Evolutionary conservation across 2,797 vertebrate species (phyloP).

Genomic region (Fistularia commersonii): DNA sequence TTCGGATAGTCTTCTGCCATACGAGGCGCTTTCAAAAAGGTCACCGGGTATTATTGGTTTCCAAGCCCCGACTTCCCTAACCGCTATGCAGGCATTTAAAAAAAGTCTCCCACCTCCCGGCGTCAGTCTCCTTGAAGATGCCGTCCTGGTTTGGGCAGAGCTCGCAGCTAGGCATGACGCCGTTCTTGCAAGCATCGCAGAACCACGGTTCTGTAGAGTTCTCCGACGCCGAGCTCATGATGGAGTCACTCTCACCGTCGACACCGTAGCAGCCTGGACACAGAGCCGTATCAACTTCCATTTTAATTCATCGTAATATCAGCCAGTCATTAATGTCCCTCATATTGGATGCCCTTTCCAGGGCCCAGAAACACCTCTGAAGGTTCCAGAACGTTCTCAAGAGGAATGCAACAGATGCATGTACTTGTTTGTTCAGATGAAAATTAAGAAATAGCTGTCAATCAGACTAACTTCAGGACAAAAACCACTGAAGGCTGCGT

Average conservation of each 20-base stretch:
- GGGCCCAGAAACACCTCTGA: too few relatives aligned
- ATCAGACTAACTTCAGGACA: too few relatives aligned
- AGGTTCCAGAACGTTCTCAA: too few relatives aligned
- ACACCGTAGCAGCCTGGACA: constrained; percentile 94
- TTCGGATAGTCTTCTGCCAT: constrained; percentile 36
- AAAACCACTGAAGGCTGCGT: too few relatives aligned
- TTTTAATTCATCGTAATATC: too few relatives aligned
- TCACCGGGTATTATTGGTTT: constrained; percentile 50
- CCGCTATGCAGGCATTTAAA: constrained; percentile 15
- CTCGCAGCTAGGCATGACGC: constrained; percentile 93
- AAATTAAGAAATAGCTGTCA: too few relatives aligned
- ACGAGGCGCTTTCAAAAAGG: constrained; percentile 31
- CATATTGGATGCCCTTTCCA: too few relatives aligned
- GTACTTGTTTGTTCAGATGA: too few relatives aligned
- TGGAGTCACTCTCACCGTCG: constrained; percentile 97
- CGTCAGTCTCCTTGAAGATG: constrained; percentile 99
- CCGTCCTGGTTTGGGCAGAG: constrained; percentile 97
- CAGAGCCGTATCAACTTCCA: not conserved
- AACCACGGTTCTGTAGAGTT: constrained; percentile 99
- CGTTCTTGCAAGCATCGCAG: constrained; percentile 98
- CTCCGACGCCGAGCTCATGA: constrained; percentile 98
- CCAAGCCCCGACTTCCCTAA: not conserved
- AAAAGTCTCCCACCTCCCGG: constrained; percentile 83
- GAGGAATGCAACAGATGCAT: too few relatives aligned
- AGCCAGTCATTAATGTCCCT: too few relatives aligned